These are phyloP conservation scores for Drusus annulatus DNA, from an alignment of 1,140 invertebrate genomes.

Conservation along the genomic window DNA sequence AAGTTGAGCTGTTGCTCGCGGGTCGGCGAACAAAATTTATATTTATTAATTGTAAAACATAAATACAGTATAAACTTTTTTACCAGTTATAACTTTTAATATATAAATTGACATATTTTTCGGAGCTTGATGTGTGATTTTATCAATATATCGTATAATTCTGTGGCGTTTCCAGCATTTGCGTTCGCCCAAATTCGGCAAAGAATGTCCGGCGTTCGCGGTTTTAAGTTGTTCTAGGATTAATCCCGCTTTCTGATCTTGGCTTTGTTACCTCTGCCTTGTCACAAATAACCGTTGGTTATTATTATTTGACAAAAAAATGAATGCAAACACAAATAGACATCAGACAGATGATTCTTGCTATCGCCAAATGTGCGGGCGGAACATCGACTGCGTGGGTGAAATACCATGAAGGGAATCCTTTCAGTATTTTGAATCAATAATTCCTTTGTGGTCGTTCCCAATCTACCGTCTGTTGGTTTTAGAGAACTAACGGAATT, in stretches of 20 bases:
- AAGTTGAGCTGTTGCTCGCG: not conserved
- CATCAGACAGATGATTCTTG: constrained; percentile 44
- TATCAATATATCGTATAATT: not conserved
- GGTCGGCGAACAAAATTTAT: not conserved
- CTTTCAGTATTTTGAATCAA: constrained; percentile 45
- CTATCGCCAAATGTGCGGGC: constrained; percentile 42
- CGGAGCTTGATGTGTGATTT: not conserved
- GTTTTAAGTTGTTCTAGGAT: constrained; percentile 2
- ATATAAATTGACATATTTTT: too few relatives aligned
- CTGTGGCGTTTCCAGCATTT: not conserved
- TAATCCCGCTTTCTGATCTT: not conserved
- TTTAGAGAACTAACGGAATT: constrained; percentile 37
- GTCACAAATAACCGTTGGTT: constrained; percentile 35
- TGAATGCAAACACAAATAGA: constrained; percentile 41
- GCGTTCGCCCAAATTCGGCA: not conserved
- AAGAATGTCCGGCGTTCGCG: constrained; percentile 15
- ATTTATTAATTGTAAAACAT: not conserved
- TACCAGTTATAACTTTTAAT: too few relatives aligned
- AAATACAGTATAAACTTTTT: too few relatives aligned
- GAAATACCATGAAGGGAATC: constrained; percentile 22
- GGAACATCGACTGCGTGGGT: constrained; percentile 29
- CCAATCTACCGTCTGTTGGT: constrained; percentile 44
- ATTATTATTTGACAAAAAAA: constrained; percentile 44
- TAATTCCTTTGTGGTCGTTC: constrained; percentile 43
- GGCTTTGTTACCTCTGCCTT: constrained; percentile 13